phyloP scores from a whole-genome alignment of 92 coral and sea anemone genomes.

The Palythoa caribaeorum region DNA sequence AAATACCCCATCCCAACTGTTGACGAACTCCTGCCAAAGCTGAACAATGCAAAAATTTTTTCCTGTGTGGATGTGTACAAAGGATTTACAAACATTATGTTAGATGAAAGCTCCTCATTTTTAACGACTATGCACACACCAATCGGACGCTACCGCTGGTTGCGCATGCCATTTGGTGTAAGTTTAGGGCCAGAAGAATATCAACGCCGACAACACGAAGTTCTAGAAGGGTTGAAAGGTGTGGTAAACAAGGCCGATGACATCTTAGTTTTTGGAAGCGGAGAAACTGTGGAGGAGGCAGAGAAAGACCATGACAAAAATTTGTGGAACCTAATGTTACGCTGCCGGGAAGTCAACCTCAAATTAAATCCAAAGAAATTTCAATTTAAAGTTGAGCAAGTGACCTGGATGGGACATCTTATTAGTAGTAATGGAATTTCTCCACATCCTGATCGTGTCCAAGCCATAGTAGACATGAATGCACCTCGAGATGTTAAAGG shows the following conservation, averaged over 20 bases:
- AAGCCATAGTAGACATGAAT: conserved; percentile 12
- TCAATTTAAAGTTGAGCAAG: background rate
- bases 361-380: conserved; percentile 5
- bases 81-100: conserved; percentile 43
- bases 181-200: conserved; percentile 43
- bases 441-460: conserved; percentile 24
- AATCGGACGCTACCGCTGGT: conserved; percentile 39
- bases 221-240: conserved; percentile 15
- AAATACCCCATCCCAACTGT: conserved; percentile 46
- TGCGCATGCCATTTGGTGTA: conserved; percentile 53
- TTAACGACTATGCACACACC: conserved; percentile 42
- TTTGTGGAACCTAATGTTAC: background rate
- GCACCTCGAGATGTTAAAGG: conserved; percentile 13
- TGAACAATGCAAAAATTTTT: conserved; percentile 42
- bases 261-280: conserved; percentile 41
- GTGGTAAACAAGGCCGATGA: conserved; percentile 46
- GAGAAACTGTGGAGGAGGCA: conserved; percentile 27
- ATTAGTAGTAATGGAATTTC: conserved; percentile 2
- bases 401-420: background rate
- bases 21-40: conserved; percentile 42
- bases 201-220: conserved; percentile 1
- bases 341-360: conserved; percentile 25
- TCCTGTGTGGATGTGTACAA: conserved; percentile 51
- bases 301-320: conserved; percentile 17
- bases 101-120: conserved; percentile 42